A percentile compares a stretch with the other conserved stretches of the same genome.
phyloP scores from a whole-genome alignment of 2,888 invertebrate genomes.

The Cantharis lateralis region DNA sequence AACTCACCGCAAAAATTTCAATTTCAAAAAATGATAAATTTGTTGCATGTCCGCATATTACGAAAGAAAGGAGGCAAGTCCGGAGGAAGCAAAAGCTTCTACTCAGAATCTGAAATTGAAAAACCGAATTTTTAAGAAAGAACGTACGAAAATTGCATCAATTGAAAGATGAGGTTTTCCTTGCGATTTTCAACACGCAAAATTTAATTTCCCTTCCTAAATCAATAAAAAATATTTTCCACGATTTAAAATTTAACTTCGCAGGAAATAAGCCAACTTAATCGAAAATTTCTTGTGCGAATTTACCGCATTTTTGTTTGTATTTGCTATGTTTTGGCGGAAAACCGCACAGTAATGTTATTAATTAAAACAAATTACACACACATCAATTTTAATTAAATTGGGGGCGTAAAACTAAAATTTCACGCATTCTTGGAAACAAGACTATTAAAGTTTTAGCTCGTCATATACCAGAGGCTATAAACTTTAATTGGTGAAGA shows the following conservation, averaged over 20 bases:
- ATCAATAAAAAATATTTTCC: not conserved
- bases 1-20: too few relatives aligned
- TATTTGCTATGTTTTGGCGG: not conserved
- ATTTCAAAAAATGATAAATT: not conserved
- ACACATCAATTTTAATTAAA: not conserved
- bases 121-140: not conserved
- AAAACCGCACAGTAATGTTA: not conserved
- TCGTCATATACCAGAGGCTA: not conserved
- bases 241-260: not conserved
- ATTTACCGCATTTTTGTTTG: not conserved
- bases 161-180: not conserved
- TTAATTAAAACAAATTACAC: not conserved
- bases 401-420: not conserved
- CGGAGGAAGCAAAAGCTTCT: not conserved
- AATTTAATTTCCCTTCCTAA: not conserved
- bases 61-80: not conserved
- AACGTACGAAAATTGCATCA: not conserved
- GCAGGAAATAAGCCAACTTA: not conserved
- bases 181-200: not conserved
- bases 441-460: not conserved
- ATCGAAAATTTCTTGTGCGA: not conserved
- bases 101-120: not conserved
- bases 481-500: not conserved
- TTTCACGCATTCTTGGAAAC: not conserved
- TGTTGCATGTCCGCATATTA: not conserved